These are phyloP conservation scores for Dioctria linearis DNA, from an alignment of 2,888 invertebrate genomes.

Conservation along the genomic window DNA sequence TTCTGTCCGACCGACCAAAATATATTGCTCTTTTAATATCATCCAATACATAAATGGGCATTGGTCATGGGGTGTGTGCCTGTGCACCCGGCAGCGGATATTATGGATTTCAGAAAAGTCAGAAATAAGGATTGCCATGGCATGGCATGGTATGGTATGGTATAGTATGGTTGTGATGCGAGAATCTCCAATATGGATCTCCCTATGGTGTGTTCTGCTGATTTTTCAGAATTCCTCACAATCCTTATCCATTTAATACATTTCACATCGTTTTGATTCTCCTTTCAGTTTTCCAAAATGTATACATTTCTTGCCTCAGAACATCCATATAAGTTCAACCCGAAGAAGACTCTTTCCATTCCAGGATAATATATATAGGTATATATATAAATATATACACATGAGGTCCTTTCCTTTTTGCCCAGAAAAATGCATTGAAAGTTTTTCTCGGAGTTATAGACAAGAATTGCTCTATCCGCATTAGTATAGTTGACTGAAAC, in stretches of 20 bases:
- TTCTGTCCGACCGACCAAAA: slow-evolving; percentile 41
- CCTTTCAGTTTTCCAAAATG: slow-evolving; percentile 35
- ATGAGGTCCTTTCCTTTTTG: slow-evolving; percentile 20
- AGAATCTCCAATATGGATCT: slow-evolving; percentile 28
- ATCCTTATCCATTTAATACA: slow-evolving; percentile 53
- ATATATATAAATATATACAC: no score
- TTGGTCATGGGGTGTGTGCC: slow-evolving; percentile 26
- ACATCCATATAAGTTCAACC: neutral
- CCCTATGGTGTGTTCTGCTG: slow-evolving; percentile 40
- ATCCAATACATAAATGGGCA: slow-evolving; percentile 39
- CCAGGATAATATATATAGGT: neutral
- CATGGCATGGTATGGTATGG: no score
- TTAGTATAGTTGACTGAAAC: slow-evolving; percentile 49
- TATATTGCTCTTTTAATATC: slow-evolving; percentile 54
- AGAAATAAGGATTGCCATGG: neutral
- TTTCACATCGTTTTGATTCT: slow-evolving; percentile 49
- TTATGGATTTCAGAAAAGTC: slow-evolving; percentile 18
- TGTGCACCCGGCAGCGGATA: slow-evolving; percentile 15
- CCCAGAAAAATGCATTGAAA: slow-evolving; percentile 33
- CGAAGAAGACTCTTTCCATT: neutral
- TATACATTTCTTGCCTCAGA: slow-evolving; percentile 34
- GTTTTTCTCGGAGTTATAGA: slow-evolving; percentile 17
- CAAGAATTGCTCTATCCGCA: slow-evolving; percentile 47
- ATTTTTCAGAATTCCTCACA: slow-evolving; percentile 41
- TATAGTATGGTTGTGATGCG: slow-evolving; percentile 12